phyloP scores from a whole-genome alignment of 2,797 vertebrate species.

The Sciurus carolinensis region DNA sequence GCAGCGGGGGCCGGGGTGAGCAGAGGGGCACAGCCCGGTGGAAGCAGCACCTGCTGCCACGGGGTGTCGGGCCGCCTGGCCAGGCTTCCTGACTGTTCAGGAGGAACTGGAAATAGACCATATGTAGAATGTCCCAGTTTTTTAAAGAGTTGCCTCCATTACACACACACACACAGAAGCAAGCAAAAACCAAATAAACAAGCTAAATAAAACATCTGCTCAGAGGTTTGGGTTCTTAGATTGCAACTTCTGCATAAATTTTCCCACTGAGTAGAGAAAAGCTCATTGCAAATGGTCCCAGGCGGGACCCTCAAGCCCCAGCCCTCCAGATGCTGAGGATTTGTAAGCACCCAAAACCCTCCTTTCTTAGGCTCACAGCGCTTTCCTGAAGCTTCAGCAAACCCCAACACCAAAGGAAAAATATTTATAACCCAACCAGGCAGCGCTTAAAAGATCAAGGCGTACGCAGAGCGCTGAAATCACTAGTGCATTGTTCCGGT shows the following conservation, averaged over 20 bases:
- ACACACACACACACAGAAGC: background rate
- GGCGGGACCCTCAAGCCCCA: background rate
- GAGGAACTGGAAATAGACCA: background rate
- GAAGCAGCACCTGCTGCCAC: background rate
- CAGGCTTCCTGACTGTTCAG: constrained; percentile 2
- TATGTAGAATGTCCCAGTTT: background rate
- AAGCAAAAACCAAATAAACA: background rate
- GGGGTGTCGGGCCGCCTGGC: background rate
- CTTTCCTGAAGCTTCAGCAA: constrained; percentile 44
- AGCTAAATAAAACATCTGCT: constrained; percentile 62
- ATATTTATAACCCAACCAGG: constrained; percentile 61
- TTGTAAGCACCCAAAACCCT: background rate
- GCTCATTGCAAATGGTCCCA: background rate
- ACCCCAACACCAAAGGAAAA: background rate
- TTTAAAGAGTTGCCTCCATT: background rate
- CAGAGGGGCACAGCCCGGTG: rapidly evolving
- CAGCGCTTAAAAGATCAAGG: constrained; percentile 54
- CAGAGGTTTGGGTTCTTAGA: constrained; percentile 37
- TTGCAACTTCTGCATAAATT: background rate
- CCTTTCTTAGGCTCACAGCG: background rate
- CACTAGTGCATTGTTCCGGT: background rate
- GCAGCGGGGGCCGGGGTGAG: rapidly evolving
- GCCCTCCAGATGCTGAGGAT: background rate
- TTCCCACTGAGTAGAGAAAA: background rate
- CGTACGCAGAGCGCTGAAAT: background rate